Evolutionary conservation across 1,140 invertebrate genomes (phyloP).

Genomic region (Hycleus cichorii): DNA sequence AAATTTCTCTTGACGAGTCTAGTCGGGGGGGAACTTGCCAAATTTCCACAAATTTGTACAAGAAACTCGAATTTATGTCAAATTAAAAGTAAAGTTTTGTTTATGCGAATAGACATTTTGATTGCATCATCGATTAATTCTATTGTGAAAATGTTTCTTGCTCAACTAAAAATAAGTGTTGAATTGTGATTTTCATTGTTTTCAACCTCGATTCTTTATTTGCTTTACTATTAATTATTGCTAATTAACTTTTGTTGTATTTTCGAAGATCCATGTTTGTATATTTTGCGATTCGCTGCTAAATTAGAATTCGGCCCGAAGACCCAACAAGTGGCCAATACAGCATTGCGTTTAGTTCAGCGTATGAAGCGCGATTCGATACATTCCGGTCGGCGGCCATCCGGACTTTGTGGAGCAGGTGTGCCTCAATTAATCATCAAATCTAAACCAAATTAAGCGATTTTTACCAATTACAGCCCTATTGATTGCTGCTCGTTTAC

Average conservation of each 20-base stretch:
- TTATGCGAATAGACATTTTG: no score
- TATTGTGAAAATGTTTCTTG: no score
- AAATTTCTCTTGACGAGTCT: background rate
- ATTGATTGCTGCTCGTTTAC: slow-evolving; percentile 85
- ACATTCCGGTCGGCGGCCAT: slow-evolving; percentile 89
- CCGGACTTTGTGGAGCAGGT: slow-evolving; percentile 94
- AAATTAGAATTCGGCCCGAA: slow-evolving; percentile 88
- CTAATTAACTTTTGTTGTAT: slow-evolving; percentile 8
- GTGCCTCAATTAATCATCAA: slow-evolving; percentile 8
- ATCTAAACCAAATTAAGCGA: background rate
- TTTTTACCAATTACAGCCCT: slow-evolving; percentile 58
- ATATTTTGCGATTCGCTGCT: slow-evolving; percentile 91
- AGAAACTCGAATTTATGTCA: no score
- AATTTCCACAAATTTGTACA: background rate
- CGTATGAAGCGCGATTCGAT: slow-evolving; percentile 98
- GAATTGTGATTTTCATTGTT: no score
- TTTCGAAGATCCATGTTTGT: slow-evolving; percentile 84
- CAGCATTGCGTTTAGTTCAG: slow-evolving; percentile 86
- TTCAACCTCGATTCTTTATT: no score
- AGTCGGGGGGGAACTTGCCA: no score
- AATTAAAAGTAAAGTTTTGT: no score
- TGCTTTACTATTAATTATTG: no score
- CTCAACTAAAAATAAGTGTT: no score
- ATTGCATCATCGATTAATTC: no score
- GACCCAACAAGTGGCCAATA: slow-evolving; percentile 90